Base-by-base conservation (phyloP, 2,888 invertebrate genomes). In the Epirrhoe alternata region DNA sequence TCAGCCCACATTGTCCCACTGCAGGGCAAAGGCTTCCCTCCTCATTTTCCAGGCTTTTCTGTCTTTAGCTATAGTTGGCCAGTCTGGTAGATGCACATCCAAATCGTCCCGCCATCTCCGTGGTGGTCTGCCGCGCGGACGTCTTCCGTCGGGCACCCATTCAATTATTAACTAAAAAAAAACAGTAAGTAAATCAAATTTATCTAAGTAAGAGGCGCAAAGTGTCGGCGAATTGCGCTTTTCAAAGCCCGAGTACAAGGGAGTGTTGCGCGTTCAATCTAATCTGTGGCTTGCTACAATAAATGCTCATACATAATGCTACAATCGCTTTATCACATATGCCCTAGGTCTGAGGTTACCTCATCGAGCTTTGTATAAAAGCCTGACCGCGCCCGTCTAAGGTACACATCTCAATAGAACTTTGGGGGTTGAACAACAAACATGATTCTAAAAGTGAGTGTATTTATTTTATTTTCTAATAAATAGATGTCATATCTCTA, bases 371-470 rank as follows among this genome's bases (percentile, higher is more conserved):
- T 66, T 69, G 76, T 92, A 92, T 92, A 92, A 85, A 92, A 91
- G 90, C 84, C 75, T 74, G 63, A 77, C 74, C 71, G 73, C 70
- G 69, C 67, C 74, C 68, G 69, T 69, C 68, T 61, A 65, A 68
- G 70, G 69, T 74, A 72, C 89, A 92, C 80, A 88, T 82, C 80
- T 75, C 76, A 76, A 73, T 77, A 69, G 75, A 86, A 79, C 83
- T 81, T 83, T 80, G 77, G 75, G 77, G 77, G 76, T 82, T 76
- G 64, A 80, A 82, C 80, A 80, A 76, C 74, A 81, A 87, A 77
- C 73, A 92, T 90, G 89, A 77, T 89, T 77, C 59, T 86, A 68
- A 90, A 90, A 88, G 92, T 92, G 79, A 91, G 90, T 85, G 3
- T 0, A 17, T 16, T 42, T 30, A 63, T 56, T 64, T 61, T 49